A percentile compares a stretch with the other conserved stretches of the same genome.
phyloP scores from a whole-genome alignment of 2,888 invertebrate genomes.

The Philonicus albiceps region DNA sequence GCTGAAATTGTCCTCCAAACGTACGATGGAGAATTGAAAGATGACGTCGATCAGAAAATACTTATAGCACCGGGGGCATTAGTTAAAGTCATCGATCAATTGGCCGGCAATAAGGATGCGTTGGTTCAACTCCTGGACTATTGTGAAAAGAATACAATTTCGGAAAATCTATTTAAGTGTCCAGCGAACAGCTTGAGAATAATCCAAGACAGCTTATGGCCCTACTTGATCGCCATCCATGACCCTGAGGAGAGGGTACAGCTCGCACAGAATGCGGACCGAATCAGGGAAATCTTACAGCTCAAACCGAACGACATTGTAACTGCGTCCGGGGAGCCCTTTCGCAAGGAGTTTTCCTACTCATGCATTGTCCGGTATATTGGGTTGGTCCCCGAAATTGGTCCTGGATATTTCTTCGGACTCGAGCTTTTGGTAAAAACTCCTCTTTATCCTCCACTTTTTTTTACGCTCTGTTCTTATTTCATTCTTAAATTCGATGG shows the following conservation, averaged over 20 bases:
- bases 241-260: conserved; percentile 66
- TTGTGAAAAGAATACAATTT: conserved; percentile 52
- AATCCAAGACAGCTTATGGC: conserved; percentile 63
- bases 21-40: background rate
- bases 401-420: conserved; percentile 66
- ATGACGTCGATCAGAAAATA: conserved; percentile 26
- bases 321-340: conserved; percentile 61
- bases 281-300: conserved; percentile 63
- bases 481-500: background rate
- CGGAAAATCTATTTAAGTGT: conserved; percentile 57
- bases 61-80: conserved; percentile 4
- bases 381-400: conserved; percentile 66
- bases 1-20: conserved; percentile 18
- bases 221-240: conserved; percentile 65
- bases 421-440: conserved; percentile 66
- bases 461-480: background rate
- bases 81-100: background rate
- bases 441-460: background rate
- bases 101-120: background rate
- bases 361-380: conserved; percentile 66
- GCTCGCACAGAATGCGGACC: conserved; percentile 62
- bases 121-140: conserved; percentile 56
- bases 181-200: conserved; percentile 51
- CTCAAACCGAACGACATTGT: conserved; percentile 58
- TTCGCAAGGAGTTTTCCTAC: conserved; percentile 52